These are phyloP conservation scores for Nudaria mundana DNA, from an alignment of 2,888 invertebrate genomes.

Conservation along the genomic window DNA sequence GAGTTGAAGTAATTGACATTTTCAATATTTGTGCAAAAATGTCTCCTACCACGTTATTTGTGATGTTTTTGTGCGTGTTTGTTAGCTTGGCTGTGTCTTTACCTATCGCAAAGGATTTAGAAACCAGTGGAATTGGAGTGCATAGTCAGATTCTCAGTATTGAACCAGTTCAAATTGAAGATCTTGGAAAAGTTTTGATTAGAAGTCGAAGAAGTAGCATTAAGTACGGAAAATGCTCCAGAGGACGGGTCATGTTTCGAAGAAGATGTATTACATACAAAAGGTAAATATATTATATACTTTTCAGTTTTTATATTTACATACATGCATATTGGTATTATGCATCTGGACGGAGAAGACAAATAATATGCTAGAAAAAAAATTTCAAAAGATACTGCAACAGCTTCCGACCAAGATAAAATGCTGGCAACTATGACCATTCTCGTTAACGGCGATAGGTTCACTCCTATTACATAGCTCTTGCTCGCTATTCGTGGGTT, in stretches of 20 bases:
- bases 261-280: neutral
- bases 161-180: neutral
- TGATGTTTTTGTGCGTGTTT: neutral
- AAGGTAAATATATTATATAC: too few relatives aligned
- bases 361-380: too few relatives aligned
- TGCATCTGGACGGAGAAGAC: too few relatives aligned
- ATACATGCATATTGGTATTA: too few relatives aligned
- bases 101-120: neutral
- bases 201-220: neutral
- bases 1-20: too few relatives aligned
- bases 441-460: too few relatives aligned
- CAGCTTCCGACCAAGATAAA: too few relatives aligned
- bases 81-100: neutral
- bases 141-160: neutral
- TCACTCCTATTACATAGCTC: too few relatives aligned
- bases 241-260: neutral
- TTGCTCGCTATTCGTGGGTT: too few relatives aligned
- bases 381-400: too few relatives aligned
- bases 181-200: neutral
- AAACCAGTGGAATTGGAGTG: neutral
- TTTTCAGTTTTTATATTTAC: too few relatives aligned
- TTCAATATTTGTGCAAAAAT: neutral
- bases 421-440: too few relatives aligned
- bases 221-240: neutral
- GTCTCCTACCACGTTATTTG: neutral